phyloP scores from a whole-genome alignment of 2,113 vertebrate genomes.

The Festucalex cinctus region DNA sequence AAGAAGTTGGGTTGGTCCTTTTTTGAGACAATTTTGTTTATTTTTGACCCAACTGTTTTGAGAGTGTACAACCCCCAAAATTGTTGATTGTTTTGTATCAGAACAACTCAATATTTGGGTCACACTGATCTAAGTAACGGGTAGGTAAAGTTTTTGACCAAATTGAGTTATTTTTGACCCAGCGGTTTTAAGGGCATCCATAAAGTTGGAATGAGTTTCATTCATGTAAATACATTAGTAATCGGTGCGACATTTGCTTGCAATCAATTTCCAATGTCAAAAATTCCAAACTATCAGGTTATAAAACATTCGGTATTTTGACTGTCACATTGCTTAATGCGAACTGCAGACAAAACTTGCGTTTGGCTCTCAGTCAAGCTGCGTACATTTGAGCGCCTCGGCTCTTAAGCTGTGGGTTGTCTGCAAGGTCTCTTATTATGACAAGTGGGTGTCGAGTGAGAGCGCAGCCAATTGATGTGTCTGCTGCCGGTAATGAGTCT shows the following conservation, averaged over 20 bases:
- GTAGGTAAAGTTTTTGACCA: too few relatives aligned
- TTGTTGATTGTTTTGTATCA: too few relatives aligned
- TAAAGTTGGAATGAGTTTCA: not conserved
- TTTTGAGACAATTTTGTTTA: too few relatives aligned
- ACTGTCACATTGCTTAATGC: conserved; percentile 15
- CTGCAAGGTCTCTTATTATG: conserved; percentile 69
- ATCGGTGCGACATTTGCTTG: not conserved
- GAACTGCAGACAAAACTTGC: conserved; percentile 31
- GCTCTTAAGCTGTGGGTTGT: conserved; percentile 47
- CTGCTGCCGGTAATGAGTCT: conserved; percentile 72
- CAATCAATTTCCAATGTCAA: not conserved
- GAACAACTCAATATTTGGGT: too few relatives aligned
- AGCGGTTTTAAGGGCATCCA: not conserved
- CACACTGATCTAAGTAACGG: too few relatives aligned
- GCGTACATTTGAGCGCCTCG: conserved; percentile 31
- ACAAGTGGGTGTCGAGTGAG: conserved; percentile 66
- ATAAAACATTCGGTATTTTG: not conserved
- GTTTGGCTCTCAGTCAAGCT: conserved; percentile 47
- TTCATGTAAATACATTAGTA: not conserved
- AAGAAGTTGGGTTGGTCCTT: too few relatives aligned
- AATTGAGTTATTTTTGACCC: too few relatives aligned
- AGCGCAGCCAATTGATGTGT: conserved; percentile 73
- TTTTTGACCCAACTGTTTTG: too few relatives aligned
- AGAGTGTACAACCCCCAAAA: too few relatives aligned
- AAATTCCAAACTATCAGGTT: not conserved